A percentile compares a stretch with the other conserved stretches of the same genome.
Evolutionary conservation across 2,888 invertebrate species (phyloP).

Genomic region (Priocnemis perturbator): DNA sequence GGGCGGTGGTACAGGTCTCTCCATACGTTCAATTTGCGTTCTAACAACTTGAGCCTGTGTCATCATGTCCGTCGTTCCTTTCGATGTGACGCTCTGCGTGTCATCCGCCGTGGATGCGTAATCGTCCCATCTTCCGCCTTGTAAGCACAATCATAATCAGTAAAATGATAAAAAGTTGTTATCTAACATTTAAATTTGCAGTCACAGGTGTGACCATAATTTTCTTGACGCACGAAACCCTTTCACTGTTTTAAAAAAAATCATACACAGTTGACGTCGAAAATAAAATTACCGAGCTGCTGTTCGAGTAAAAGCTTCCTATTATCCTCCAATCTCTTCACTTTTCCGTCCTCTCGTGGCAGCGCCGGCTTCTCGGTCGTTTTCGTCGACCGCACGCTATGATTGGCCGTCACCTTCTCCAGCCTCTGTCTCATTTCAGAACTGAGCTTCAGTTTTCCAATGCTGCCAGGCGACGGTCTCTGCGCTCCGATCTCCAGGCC

Average conservation of each 20-base stretch:
- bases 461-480: constrained; percentile 89
- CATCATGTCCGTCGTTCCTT: constrained; percentile 74
- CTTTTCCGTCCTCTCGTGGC: constrained; percentile 80
- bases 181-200: too few relatives aligned
- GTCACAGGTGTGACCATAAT: too few relatives aligned
- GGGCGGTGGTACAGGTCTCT: constrained; percentile 75
- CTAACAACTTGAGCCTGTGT: constrained; percentile 74
- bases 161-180: too few relatives aligned
- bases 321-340: constrained; percentile 90
- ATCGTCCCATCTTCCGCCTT: constrained; percentile 74
- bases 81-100: constrained; percentile 72
- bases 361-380: constrained; percentile 82
- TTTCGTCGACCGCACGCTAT: constrained; percentile 87
- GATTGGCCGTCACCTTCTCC: constrained; percentile 92
- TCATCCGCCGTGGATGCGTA: constrained; percentile 73
- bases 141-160: not conserved
- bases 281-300: constrained; percentile 85
- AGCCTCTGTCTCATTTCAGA: constrained; percentile 94
- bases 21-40: constrained; percentile 80
- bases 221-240: too few relatives aligned
- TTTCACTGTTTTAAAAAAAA: not conserved
- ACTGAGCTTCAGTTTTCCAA: constrained; percentile 92
- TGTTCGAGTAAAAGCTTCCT: constrained; percentile 90
- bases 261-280: too few relatives aligned
- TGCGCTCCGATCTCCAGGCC: constrained; percentile 90